Evolutionary conservation across 2,888 invertebrate genomes (phyloP).

Genomic region (Microctonus hyperodae): DNA sequence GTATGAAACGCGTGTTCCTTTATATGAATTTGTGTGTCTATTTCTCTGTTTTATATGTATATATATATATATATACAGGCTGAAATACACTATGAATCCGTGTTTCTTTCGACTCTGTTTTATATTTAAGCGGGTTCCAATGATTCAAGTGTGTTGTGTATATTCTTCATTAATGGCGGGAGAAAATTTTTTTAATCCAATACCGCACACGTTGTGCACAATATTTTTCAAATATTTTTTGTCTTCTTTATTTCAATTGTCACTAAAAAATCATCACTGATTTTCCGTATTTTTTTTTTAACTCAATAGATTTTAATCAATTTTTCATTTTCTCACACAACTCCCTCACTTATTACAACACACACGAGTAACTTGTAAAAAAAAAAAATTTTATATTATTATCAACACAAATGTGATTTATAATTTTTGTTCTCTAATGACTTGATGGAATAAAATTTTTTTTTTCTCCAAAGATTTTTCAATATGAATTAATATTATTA

Average conservation of each 20-base stretch:
- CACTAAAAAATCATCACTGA: not conserved
- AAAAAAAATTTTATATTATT: no score
- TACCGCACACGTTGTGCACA: not conserved
- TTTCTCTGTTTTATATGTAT: not conserved
- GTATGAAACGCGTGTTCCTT: not conserved
- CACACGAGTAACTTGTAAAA: no score
- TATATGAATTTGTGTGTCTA: not conserved
- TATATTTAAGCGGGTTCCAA: slow-evolving; percentile 22
- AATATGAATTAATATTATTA: no score
- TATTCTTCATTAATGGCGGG: slow-evolving; percentile 5
- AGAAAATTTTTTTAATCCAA: slow-evolving; percentile 5
- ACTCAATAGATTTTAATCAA: not conserved
- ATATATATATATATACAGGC: no score
- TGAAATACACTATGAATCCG: not conserved
- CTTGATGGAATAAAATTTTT: not conserved
- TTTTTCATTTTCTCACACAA: no score
- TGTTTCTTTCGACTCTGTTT: slow-evolving; percentile 22
- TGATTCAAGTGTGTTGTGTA: not conserved
- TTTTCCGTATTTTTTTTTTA: not conserved
- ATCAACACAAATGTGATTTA: no score
- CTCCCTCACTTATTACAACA: no score
- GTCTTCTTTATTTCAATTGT: not conserved
- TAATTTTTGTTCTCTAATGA: no score
- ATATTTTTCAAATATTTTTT: no score
- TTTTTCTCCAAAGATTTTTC: no score